A percentile compares a stretch with the other conserved stretches of the same genome.
Conservation (phyloP, 1,140 invertebrate genomes). For the Pentalonia nigronervosa region DNA sequence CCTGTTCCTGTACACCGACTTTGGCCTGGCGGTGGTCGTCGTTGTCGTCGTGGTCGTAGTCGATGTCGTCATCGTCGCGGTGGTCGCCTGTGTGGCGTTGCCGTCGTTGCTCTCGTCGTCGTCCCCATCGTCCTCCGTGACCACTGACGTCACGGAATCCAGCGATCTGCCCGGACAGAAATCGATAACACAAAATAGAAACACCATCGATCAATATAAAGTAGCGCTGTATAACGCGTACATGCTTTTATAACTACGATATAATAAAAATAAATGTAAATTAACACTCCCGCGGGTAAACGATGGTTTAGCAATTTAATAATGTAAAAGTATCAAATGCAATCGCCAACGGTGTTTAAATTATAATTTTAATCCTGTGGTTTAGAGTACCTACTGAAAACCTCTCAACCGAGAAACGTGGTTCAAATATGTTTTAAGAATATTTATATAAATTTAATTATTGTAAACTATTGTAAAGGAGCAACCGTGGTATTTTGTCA, state of each 20-base stretch:
- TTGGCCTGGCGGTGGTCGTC: background rate
- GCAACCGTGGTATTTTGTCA: no score
- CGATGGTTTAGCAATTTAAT: no score
- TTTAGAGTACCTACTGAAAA: background rate
- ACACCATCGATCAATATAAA: background rate
- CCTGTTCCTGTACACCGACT: background rate
- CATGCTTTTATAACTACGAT: no score
- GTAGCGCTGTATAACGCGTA: no score
- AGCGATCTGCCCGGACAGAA: background rate
- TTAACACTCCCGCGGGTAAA: no score
- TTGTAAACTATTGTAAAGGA: no score
- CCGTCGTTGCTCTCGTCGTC: background rate
- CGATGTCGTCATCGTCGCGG: background rate
- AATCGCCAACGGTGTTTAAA: no score
- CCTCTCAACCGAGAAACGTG: background rate
- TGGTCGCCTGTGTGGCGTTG: background rate
- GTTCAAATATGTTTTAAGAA: background rate
- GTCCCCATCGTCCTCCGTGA: constrained; percentile 46
- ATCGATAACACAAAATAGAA: background rate
- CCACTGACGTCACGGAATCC: constrained; percentile 11
- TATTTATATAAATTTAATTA: no score
- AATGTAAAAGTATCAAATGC: no score
- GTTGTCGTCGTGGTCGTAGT: background rate
- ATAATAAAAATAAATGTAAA: no score
- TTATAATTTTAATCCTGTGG: background rate